A percentile compares a stretch with the other conserved stretches of the same genome.
Conservation (phyloP, 2,888 invertebrate genomes). For the Anthophora plumipes region DNA sequence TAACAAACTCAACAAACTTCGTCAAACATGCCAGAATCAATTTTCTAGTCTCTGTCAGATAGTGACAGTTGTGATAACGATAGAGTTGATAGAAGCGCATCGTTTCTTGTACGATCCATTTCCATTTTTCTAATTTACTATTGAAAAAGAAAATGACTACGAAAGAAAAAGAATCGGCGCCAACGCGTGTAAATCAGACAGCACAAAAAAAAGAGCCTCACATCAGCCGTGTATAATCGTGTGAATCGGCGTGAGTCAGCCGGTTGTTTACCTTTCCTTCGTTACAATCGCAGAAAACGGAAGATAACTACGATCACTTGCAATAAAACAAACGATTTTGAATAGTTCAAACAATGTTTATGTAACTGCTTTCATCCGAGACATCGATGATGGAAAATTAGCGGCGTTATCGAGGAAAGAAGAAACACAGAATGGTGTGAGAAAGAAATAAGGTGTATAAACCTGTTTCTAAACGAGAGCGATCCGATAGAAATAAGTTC, state of each 20-base stretch:
- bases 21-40: background rate
- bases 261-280: slow-evolving; percentile 24
- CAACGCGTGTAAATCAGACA: background rate
- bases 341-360: background rate
- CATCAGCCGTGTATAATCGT: background rate
- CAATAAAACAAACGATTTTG: background rate
- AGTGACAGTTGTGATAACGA: background rate
- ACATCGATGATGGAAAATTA: background rate
- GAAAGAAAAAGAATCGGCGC: background rate
- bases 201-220: background rate
- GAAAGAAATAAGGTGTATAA: too few relatives aligned
- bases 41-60: background rate
- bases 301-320: background rate
- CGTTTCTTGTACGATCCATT: background rate
- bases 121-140: too few relatives aligned
- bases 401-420: too few relatives aligned
- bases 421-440: too few relatives aligned
- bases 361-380: background rate
- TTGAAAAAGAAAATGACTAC: background rate
- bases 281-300: background rate
- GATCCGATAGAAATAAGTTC: too few relatives aligned
- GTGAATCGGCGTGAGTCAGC: slow-evolving; percentile 36
- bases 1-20: background rate
- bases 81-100: background rate
- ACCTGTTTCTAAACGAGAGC: too few relatives aligned